Base-by-base conservation (phyloP, 2,888 invertebrate species). In the Stratiomys singularior region DNA sequence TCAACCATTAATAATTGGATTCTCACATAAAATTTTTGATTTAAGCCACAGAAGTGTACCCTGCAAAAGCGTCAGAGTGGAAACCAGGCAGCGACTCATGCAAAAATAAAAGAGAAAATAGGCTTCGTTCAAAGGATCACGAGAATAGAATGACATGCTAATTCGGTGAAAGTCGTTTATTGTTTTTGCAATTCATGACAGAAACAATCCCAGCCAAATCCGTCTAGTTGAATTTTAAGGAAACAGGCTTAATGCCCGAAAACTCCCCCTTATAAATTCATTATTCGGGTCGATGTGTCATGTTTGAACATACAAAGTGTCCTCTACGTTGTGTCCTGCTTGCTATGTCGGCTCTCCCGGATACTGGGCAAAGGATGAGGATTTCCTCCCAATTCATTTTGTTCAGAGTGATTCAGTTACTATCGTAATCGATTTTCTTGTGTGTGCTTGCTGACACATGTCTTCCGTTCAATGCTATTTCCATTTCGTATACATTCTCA, bases 321-420 rank as follows among this genome's bases (percentile, higher is more conserved):
- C 67, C 67, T 44, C 28, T 28, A n/a, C 64, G 15, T 15, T n/a
- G 52, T 13, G n/a, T 18, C 52, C 4, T 21, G 23, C 60, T 25
- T 23, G 60, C 25, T 23, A 11, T 60, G n/a, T 15, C 52, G 52
- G 15, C 52, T 5, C 9, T 37, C 3, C 37, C 37, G 37, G 37
- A 37, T 37, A 37, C 37, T 37, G 37, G 37, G 5, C 37, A 5
- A 37, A 37, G 37, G 37, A 37, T 37, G 15, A 52, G 52, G 52
- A 52, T 52, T 52, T 52, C 52, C 52, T 52, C 52, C 37, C 18
- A 52, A 18, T 18, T 52, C 52, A 52, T 13, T 52, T 52, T 18
- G 52, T 28, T 64, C 25, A 28, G 64, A 28, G 64, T 64, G 64
- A 64, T 64, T 64, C 28, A 64, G 64, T 28, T 64, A 28, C 28